These are phyloP conservation scores for Oreohelix idahoensis DNA, from an alignment of 1,140 invertebrate species.

Conservation along the genomic window DNA sequence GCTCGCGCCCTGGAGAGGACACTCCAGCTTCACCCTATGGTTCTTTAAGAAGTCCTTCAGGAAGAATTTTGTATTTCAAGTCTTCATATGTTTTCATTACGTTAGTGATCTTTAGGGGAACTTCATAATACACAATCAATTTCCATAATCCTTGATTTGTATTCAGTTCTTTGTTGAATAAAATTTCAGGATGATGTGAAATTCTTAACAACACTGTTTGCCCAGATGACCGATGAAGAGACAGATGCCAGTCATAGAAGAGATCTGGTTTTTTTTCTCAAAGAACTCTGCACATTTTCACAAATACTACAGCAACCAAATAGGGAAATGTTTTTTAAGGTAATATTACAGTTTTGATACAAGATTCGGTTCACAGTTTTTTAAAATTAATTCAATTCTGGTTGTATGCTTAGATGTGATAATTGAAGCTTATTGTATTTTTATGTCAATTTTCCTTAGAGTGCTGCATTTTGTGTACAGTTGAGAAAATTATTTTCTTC, in stretches of 20 bases:
- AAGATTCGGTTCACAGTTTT: no score
- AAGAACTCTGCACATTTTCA: conserved; percentile 99
- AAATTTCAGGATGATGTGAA: conserved; percentile 89
- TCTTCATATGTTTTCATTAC: no score
- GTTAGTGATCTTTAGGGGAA: no score
- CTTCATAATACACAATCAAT: no score
- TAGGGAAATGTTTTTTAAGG: conserved; percentile 97
- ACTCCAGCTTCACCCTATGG: no score
- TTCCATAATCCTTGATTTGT: no score
- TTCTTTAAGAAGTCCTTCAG: no score
- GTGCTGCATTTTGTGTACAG: neutral
- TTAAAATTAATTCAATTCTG: no score
- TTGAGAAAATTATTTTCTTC: neutral
- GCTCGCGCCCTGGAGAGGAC: no score
- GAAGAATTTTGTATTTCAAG: no score
- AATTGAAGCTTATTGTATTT: no score
- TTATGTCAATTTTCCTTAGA: neutral
- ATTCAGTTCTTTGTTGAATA: neutral
- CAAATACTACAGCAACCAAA: conserved; percentile 97
- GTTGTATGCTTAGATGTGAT: no score
- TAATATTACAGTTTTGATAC: conserved; percentile 55
- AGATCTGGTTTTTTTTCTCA: conserved; percentile 96
- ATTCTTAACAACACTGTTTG: conserved; percentile 95
- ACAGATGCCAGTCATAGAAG: conserved; percentile 88
- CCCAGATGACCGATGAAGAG: conserved; percentile 89